Base-by-base conservation (phyloP, 2,113 vertebrate genomes). In the Clarias macrocephalus region DNA sequence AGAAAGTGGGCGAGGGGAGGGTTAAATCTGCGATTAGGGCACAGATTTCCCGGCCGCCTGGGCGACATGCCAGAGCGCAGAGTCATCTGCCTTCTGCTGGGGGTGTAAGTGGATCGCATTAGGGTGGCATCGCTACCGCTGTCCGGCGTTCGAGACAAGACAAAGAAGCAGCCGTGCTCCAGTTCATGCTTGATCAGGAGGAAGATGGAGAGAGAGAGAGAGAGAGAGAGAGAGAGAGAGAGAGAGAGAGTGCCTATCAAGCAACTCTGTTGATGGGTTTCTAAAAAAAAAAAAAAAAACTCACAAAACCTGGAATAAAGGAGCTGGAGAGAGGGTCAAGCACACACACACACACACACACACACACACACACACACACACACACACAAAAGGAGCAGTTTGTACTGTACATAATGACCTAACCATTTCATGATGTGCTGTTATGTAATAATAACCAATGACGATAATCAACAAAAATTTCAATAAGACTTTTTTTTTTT, bases 1-100 rank as follows among this genome's bases (percentile, higher is more conserved):
- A 37, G 68, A 54, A 60, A 70, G 15, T 56, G 30, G 11, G 23
- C 2, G 33, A 30, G 73, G 72, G 80, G 56, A 52, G 77, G 85
- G 79, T 70, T 87, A 82, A 87, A 82, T 87, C 85, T 87, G 79
- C 80, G 54, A 87, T 87, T 82, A 87, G 79, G 85, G 66, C 59
- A 81, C 70, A 82, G 85, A 82, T 83, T 77, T 83, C 59, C 21
- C 3, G 21, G 70, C 60, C 42, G 23, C 28, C 80, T 87, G 86
- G 86, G 70, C 57, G 16, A 76, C 52, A 73, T 82, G 85, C 85
- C 79, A 87, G 79, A 12, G n/a, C 25, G 30, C 73, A n/a, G 86
- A 87, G 68, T 81, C 68, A 87, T 75, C 86, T 75, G 86, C 80
- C 86, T 87, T 87, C 86, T 87, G 66, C 80, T 87, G 86, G 86